Base-by-base conservation (phyloP, 1,140 invertebrate genomes). In the Carposina sasakii region DNA sequence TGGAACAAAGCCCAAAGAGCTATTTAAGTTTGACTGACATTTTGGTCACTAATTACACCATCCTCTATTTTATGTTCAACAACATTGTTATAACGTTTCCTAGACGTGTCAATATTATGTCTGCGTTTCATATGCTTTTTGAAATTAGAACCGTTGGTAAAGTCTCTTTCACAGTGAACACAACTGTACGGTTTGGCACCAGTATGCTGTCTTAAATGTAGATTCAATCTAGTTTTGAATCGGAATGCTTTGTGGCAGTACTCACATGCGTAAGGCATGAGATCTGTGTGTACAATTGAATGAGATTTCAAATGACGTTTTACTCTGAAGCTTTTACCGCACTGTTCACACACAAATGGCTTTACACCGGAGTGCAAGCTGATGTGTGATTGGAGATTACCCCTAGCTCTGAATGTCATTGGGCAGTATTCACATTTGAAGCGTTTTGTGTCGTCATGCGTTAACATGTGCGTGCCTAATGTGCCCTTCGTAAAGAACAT, bases 261-360 rank as follows among this genome's bases (percentile, higher is more conserved):
- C 70, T 91, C 89, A 67, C 91, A 93, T 16, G 87, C 87, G 52
- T 89, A 93, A 0, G 95, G 95, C 89, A 95, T 95, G 46, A 93
- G 91, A 22, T 94, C 94, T 2, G 95, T 97, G 66, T 97, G 96
- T 12, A 92, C 90, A 47, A 82, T 84, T 1, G 76, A 76, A 45
- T 84, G 81, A 0, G 76, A 82, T 57, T 81, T 81, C 4, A 84
- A 57, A 43, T 78, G 77, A 9, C 76, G 52, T 68, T 84, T 81
- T 85, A 90, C 64, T 50, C 91, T 69, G 62, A 94, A 95, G 57
- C 90, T 89, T 63, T 91, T 88, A 1, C 91, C 91, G 57, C 93
- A 94, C 24, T 90, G 89, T 36, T 91, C 88, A 68, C 93, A 95
- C 19, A 92, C 88, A 79, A 94, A 92, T 0, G 91, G 91, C 72